A percentile compares a stretch with the other conserved stretches of the same genome.
Evolutionary conservation across 2,888 invertebrate species (phyloP).

Genomic region (Herminia tarsipennalis): DNA sequence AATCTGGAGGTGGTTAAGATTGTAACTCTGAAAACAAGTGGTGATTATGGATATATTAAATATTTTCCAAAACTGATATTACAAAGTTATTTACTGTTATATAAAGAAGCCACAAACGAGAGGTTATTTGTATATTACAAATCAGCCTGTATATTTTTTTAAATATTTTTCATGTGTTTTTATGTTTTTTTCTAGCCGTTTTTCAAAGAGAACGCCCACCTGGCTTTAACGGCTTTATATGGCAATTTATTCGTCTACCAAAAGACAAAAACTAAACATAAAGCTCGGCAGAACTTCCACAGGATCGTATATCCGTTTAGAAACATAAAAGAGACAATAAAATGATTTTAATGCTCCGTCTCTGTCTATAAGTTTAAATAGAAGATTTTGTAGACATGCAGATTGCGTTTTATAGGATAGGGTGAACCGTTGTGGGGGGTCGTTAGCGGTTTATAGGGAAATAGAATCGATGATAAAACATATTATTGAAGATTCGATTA

Average conservation of each 20-base stretch:
- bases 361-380: slow-evolving; percentile 27
- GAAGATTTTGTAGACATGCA: slow-evolving; percentile 23
- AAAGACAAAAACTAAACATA: slow-evolving; percentile 1
- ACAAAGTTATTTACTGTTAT: no score
- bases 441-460: slow-evolving; percentile 1
- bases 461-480: background rate
- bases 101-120: no score
- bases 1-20: no score
- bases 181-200: no score
- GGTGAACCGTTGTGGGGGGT: background rate
- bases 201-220: no score
- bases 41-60: no score
- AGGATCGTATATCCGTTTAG: slow-evolving; percentile 11
- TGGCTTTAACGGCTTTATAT: no score
- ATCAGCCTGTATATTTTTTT: no score
- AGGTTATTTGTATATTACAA: no score
- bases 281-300: background rate
- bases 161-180: no score
- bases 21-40: no score
- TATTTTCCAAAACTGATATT: no score
- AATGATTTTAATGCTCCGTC: slow-evolving; percentile 28
- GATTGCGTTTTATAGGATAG: slow-evolving; percentile 28
- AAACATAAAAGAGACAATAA: slow-evolving; percentile 29
- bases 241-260: background rate
- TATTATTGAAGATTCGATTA: background rate